Evolutionary conservation across 2,113 vertebrate species (phyloP).

Genomic region (Thomomys bottae): DNA sequence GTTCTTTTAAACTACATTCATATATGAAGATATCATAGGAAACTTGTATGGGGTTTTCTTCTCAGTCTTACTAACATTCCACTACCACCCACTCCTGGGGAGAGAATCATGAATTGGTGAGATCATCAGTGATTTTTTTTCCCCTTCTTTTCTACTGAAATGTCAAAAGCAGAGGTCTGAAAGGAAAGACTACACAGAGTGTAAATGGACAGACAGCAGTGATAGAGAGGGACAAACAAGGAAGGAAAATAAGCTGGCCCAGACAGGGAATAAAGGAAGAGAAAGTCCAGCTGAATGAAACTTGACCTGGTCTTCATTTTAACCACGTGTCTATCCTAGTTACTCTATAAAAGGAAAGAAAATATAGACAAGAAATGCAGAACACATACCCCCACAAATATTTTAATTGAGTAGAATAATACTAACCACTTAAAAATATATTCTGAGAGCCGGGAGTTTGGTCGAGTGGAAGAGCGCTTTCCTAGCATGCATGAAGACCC

Average conservation of each 20-base stretch:
- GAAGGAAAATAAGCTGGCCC: not conserved
- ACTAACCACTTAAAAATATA: not conserved
- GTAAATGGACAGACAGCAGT: not conserved
- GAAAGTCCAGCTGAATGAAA: conserved; percentile 19
- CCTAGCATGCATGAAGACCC: too few species aligned
- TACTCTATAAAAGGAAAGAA: not conserved
- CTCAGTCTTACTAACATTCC: not conserved
- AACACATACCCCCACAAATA: not conserved
- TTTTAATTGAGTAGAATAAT: not conserved
- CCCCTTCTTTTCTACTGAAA: not conserved
- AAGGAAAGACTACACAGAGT: not conserved
- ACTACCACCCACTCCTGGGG: not conserved
- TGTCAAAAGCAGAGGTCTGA: not conserved
- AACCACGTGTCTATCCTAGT: not conserved
- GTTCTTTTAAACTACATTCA: not conserved
- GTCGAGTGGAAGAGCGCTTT: too few species aligned
- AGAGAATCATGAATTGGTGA: not conserved
- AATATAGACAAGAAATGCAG: not conserved
- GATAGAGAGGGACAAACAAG: not conserved
- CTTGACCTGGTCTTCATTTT: not conserved
- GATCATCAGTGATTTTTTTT: not conserved
- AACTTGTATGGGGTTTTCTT: not conserved
- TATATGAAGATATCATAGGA: not conserved
- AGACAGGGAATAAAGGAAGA: not conserved
- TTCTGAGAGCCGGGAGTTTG: too few species aligned